Evolutionary conservation across 2,797 vertebrate species (phyloP), one percentile per base, ranked within the genome.

Genomic region (Anomalospiza imberbis): DNA sequence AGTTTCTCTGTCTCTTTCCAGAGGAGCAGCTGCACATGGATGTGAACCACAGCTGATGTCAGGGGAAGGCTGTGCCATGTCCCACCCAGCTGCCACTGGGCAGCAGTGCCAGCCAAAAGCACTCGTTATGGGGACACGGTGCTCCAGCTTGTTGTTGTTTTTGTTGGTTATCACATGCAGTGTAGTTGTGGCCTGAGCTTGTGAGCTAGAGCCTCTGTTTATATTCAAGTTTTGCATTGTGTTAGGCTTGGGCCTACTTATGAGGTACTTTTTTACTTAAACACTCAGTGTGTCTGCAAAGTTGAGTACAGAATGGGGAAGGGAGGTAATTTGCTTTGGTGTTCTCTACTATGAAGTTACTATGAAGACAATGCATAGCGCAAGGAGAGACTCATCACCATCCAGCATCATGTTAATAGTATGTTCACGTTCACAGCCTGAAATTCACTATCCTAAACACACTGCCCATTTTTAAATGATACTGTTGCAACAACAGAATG

Each of bases 11-110:
- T n/a, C 21, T 55, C 31, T 47, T 63, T 53, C 29, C 25, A 40
- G 44, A 70, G 40, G 22, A 38, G 73, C 0, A 0, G 32, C 22
- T 1, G 1, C 4, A 5, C 0, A 0, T 57, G 60, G 47, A 4
- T 65, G 50, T 38, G 68, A 45, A 19, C 34, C 0, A 0, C 42
- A 76, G 51, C 12, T 3, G 29, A 28, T 38, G 21, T 9, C 0
- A 0, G 53, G 25, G n/a, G 17, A 54, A 54, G 40, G 42, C 71
- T 71, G 53, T 78, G 53, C 48, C 54, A 3, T 61, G 10, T 36
- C 42, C 36, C 26, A 29, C 22, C 13, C 34, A 5, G 6, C 74
- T 60, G 22, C 58, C 2, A 0, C 12, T 28, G n/a, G 65, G 45
- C 48, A 74, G 45, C 48, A 25, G 72, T 44, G 72, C 22, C 47